A percentile compares a stretch with the other conserved stretches of the same genome.
Conservation (phyloP, 2,888 invertebrate genomes). For the Leistus spinibarbis region DNA sequence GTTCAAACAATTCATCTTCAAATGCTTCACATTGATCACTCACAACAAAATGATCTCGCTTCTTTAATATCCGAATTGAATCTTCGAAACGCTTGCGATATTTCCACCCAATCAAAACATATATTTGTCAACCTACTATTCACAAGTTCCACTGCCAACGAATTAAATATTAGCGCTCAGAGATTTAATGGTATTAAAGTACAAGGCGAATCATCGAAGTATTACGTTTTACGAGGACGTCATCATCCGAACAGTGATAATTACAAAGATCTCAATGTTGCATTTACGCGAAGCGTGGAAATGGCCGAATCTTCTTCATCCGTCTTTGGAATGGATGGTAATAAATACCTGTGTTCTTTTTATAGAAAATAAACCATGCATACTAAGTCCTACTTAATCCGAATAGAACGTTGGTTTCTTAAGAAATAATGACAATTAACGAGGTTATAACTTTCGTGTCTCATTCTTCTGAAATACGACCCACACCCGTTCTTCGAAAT, state of each 20-base stretch:
- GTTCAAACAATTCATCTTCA: not conserved
- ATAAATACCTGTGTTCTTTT: not conserved
- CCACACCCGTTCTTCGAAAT: too few species aligned
- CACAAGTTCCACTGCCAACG: conserved; percentile 52
- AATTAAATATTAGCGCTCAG: conserved; percentile 50
- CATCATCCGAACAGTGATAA: not conserved
- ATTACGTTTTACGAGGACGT: not conserved
- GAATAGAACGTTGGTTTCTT: too few species aligned
- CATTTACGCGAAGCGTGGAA: conserved; percentile 9
- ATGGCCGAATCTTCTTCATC: conserved; percentile 23
- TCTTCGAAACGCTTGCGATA: not conserved
- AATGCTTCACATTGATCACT: not conserved
- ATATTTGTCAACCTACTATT: conserved; percentile 50
- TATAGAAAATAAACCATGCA: not conserved
- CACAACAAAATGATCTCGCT: not conserved
- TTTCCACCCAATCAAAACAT: not conserved
- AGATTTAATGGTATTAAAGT: conserved; percentile 49
- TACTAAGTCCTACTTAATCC: too few species aligned
- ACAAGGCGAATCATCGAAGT: conserved; percentile 19
- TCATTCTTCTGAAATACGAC: too few species aligned
- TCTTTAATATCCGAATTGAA: not conserved
- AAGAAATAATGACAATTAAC: too few species aligned
- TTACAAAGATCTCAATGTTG: conserved; percentile 13
- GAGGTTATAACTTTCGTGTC: too few species aligned
- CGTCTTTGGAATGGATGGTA: conserved; percentile 29